phyloP scores from a whole-genome alignment of 1,140 invertebrate genomes.

The Leptoteleia sp. region DNA sequence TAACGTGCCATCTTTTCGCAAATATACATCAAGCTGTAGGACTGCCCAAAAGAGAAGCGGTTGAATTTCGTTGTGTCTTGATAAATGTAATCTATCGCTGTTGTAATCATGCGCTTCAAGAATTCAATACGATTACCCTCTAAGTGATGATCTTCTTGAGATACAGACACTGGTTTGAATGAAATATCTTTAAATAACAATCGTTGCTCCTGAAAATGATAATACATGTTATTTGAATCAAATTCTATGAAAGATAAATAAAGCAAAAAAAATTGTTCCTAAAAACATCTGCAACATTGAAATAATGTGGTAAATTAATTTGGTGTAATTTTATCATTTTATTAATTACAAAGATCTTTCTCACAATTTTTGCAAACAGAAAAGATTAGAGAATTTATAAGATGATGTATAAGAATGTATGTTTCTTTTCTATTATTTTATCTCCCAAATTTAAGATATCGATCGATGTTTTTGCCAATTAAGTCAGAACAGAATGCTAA shows the following conservation, averaged over 20 bases:
- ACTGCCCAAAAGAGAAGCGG: slow-evolving; percentile 82
- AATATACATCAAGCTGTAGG: slow-evolving; percentile 86
- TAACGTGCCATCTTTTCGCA: slow-evolving; percentile 87
- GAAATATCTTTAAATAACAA: slow-evolving; percentile 81
- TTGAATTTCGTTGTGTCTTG: slow-evolving; percentile 81
- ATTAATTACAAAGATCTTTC: no score
- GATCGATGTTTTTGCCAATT: slow-evolving; percentile 12
- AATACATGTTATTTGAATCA: no score
- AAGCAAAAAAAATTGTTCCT: neutral
- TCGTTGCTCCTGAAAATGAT: slow-evolving; percentile 77
- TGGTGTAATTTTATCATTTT: no score
- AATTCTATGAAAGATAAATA: no score
- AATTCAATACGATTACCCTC: slow-evolving; percentile 83
- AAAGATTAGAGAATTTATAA: no score
- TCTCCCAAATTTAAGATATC: slow-evolving; percentile 49
- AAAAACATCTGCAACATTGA: no score
- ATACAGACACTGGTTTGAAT: slow-evolving; percentile 76
- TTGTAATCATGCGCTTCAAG: slow-evolving; percentile 84
- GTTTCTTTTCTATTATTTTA: slow-evolving; percentile 53
- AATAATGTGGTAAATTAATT: no score
- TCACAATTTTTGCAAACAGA: slow-evolving; percentile 4
- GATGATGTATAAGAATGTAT: no score
- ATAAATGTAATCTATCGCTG: slow-evolving; percentile 84
- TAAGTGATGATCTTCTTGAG: slow-evolving; percentile 79
- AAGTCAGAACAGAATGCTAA: slow-evolving; percentile 13